These are phyloP conservation scores for Temnopleurus reevesii DNA, from an alignment of 53 echinoderm and acorn worm species.

Conservation along the genomic window DNA sequence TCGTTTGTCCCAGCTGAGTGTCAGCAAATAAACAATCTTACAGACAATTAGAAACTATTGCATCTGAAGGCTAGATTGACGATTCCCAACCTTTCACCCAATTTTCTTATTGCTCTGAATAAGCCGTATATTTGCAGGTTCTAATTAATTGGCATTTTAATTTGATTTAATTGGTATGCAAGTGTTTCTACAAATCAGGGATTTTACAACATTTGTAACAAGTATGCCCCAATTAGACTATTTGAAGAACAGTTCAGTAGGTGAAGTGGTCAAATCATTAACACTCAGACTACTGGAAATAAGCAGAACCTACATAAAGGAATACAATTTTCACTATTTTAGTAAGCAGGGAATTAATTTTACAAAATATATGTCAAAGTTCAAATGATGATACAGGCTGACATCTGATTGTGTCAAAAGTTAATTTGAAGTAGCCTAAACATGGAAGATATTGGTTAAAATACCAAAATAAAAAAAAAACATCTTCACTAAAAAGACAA, in stretches of 20 bases:
- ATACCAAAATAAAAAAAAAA: too few relatives aligned
- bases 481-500: too few relatives aligned
- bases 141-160: constrained; percentile 39
- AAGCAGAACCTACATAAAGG: too few relatives aligned
- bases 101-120: constrained; percentile 28
- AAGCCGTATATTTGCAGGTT: neutral
- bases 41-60: neutral
- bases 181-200: constrained; percentile 45
- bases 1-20: neutral
- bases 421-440: too few relatives aligned
- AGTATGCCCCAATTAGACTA: constrained; percentile 22
- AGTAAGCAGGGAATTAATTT: too few relatives aligned
- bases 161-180: constrained; percentile 15
- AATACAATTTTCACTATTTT: too few relatives aligned
- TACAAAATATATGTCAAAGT: too few relatives aligned
- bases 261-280: neutral
- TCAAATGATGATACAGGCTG: too few relatives aligned
- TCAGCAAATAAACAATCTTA: neutral
- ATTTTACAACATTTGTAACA: neutral
- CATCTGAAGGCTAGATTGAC: constrained; percentile 22
- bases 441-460: too few relatives aligned
- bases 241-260: constrained; percentile 18
- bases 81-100: constrained; percentile 24
- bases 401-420: too few relatives aligned
- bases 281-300: too few relatives aligned